phyloP scores from a whole-genome alignment of 1,140 invertebrate genomes.

The Palaemon carinicauda region DNA sequence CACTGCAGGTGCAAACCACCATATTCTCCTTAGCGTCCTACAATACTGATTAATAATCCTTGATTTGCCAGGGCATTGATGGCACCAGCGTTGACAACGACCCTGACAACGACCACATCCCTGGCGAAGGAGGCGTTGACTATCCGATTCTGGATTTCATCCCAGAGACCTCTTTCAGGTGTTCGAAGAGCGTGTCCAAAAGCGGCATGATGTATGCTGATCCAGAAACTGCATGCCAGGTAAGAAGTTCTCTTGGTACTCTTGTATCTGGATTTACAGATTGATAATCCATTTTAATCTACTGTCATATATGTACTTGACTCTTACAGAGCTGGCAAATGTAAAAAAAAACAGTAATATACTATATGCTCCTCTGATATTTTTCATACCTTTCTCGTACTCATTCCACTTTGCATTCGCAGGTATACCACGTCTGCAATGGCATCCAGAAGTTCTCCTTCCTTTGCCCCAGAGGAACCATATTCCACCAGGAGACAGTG shows the following conservation, averaged over 20 bases:
- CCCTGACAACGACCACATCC: slow-evolving; percentile 41
- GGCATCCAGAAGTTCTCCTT: slow-evolving; percentile 69
- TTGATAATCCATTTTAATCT: no score
- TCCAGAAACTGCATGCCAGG: slow-evolving; percentile 36
- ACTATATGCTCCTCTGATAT: neutral
- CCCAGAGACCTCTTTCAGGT: slow-evolving; percentile 53
- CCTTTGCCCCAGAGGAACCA: slow-evolving; percentile 84
- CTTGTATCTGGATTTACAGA: no score
- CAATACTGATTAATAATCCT: no score
- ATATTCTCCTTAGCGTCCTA: no score
- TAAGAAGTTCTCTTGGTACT: neutral
- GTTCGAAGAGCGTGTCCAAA: neutral
- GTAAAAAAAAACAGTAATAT: neutral
- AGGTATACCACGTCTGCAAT: slow-evolving; percentile 49
- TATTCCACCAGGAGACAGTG: slow-evolving; percentile 79
- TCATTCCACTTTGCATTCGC: neutral
- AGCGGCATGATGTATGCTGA: slow-evolving; percentile 30
- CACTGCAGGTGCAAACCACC: no score
- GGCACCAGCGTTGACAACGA: neutral
- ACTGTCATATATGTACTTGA: neutral
- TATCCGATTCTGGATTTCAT: slow-evolving; percentile 54
- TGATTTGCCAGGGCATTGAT: neutral
- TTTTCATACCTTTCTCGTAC: neutral
- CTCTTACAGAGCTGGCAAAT: neutral
- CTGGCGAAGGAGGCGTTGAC: slow-evolving; percentile 55